Conservation (phyloP, 2,888 invertebrate genomes). For the Trimorus sp. region DNA sequence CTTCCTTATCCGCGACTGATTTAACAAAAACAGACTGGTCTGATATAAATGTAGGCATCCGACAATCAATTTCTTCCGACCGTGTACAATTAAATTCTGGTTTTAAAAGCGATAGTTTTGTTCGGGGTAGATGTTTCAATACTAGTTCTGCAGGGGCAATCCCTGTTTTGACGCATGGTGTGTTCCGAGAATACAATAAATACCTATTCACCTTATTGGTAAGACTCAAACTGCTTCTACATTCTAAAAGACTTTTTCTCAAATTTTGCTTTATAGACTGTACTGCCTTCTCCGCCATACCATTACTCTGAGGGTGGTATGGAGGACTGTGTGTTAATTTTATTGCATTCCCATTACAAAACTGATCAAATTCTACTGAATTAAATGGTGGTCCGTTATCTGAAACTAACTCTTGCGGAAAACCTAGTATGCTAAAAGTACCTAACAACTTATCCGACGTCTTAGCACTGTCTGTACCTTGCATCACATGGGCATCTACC, state of each 20-base stretch:
- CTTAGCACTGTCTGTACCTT: slow-evolving; percentile 22
- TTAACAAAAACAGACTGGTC: slow-evolving; percentile 16
- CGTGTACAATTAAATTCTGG: slow-evolving; percentile 7
- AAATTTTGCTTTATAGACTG: slow-evolving; percentile 63
- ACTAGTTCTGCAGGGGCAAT: slow-evolving; percentile 44
- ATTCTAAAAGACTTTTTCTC: slow-evolving; percentile 60
- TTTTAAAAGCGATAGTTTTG: slow-evolving; percentile 43
- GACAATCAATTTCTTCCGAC: too few species aligned
- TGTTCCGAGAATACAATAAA: slow-evolving; percentile 49
- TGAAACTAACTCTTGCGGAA: slow-evolving; percentile 44
- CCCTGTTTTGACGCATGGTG: slow-evolving; percentile 55
- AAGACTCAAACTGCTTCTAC: slow-evolving; percentile 39
- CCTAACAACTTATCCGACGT: slow-evolving; percentile 39
- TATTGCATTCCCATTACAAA: slow-evolving; percentile 39
- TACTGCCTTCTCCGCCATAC: slow-evolving; percentile 65
- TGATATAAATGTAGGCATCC: too few species aligned
- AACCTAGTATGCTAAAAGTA: slow-evolving; percentile 53
- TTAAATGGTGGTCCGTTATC: slow-evolving; percentile 57
- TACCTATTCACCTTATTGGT: slow-evolving; percentile 27
- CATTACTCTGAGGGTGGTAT: slow-evolving; percentile 69
- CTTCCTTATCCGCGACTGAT: slow-evolving; percentile 20
- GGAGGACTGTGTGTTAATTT: slow-evolving; percentile 64
- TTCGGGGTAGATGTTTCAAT: slow-evolving; percentile 49
- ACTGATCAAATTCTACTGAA: slow-evolving; percentile 21
- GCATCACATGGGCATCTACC: slow-evolving; percentile 73